Percentiles rank a stretch among this genome's conserved stretches.
Evolutionary conservation across 2,797 vertebrate species (phyloP).

Genomic region (Hylomyscus alleni): DNA sequence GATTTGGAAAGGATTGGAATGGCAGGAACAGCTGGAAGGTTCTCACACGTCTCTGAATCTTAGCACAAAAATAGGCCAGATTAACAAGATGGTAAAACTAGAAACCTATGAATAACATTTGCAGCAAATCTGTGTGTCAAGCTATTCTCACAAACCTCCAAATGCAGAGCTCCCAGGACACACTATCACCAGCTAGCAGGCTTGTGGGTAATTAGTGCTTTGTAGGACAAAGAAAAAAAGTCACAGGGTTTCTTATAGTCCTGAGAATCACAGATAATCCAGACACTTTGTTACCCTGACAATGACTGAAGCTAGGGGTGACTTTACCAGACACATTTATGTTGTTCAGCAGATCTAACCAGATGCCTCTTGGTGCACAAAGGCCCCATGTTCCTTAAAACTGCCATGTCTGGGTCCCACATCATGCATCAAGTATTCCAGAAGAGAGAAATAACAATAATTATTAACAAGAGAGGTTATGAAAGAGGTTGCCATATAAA

Average conservation of each 20-base stretch:
- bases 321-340: background rate
- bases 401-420: background rate
- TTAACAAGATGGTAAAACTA: conserved; percentile 2
- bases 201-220: background rate
- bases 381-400: background rate
- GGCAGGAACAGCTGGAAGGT: background rate
- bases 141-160: background rate
- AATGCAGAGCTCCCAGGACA: background rate
- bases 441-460: background rate
- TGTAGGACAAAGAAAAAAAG: background rate
- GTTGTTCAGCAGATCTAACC: background rate
- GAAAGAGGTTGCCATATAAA: background rate
- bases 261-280: background rate
- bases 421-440: background rate
- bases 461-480: background rate
- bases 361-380: background rate
- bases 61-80: background rate
- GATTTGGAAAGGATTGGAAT: background rate
- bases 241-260: background rate
- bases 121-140: conserved; percentile 9
- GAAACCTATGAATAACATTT: conserved; percentile 51
- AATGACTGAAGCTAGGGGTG: background rate
- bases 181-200: background rate
- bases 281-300: background rate
- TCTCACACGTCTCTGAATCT: conserved; percentile 23